Evolutionary conservation across 2,888 invertebrate genomes (phyloP), one percentile per base, ranked within the genome.

Genomic region (Nycteola revayana): DNA sequence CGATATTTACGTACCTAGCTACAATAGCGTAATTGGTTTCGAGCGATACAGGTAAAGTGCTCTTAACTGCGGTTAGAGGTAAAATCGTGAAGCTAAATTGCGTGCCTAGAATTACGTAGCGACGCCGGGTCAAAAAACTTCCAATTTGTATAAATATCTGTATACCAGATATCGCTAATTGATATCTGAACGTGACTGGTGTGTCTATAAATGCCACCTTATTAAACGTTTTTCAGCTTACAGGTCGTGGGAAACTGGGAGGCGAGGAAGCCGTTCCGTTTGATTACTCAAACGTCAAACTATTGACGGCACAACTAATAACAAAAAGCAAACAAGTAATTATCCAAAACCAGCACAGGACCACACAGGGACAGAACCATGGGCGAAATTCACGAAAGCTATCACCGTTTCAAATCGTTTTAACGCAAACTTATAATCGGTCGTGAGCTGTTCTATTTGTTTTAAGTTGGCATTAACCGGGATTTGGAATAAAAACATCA

Each of bases 401-500:
- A 83, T 85, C 80, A 84, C 85, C 87, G 84, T 80, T 60, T 60
- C 87, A 65, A 88, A 88, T 87, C 74, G 81, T 66, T 85, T 86
- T 84, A 81, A 84, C 86, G 80, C 82, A 79, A 75, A 84, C 83
- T 77, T 78, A 75, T 87, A 86, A 86, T 87, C 86, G 85, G 66
- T 79, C 60, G 72, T 69, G 75, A 72, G 72, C 60, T 78, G 80
- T 84, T 76, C 80, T 88, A 88, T 87, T 88, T 88, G 88, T 88
- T 88, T 87, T 85, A 86, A 86, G 75, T 82, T 80, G 75, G 72
- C 82, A 83, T 81, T 85, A 83, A 81, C 85, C 68, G 75, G 75
- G 75, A 74, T 80, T 76, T 79, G 69, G 75, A 78, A 85, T 84
- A 85, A 87, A 86, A 85, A 87, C 86, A 85, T 87, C 86, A 87